Percentiles rank a stretch among this genome's conserved stretches.
Evolutionary conservation across 2,797 vertebrate genomes (phyloP).

Genomic region (Sebastes dallii): DNA sequence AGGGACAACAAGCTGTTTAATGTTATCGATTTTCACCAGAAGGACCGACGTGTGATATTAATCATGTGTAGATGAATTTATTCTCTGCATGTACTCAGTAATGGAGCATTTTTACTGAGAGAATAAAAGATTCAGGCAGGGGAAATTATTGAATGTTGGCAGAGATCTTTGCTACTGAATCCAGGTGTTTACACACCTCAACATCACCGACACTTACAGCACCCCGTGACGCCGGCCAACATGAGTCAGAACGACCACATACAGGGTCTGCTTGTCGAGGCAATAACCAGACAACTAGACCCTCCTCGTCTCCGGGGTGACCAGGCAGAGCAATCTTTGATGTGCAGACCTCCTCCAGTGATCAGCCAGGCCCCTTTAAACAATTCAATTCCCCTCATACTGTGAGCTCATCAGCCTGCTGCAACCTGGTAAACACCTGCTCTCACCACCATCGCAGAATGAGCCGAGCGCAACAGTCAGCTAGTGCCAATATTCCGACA

Average conservation of each 20-base stretch:
- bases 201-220: neutral
- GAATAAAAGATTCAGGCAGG: neutral
- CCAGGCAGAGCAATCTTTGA: neutral
- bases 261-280: neutral
- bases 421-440: constrained; percentile 7
- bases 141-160: neutral
- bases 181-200: neutral
- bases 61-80: neutral
- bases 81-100: neutral
- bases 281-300: neutral
- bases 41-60: neutral
- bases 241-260: neutral
- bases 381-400: neutral
- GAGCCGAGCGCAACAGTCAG: constrained; percentile 1
- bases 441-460: neutral
- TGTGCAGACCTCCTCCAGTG: neutral
- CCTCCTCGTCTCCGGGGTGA: neutral
- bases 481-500: constrained; percentile 12
- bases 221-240: neutral
- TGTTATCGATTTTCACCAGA: neutral
- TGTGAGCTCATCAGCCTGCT: neutral
- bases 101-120: neutral
- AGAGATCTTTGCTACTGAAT: neutral
- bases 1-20: neutral
- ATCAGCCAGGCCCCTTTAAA: neutral